Evolutionary conservation across 2,888 invertebrate species (phyloP), one percentile per base, ranked within the genome.

Genomic region (Agrotis segetum): DNA sequence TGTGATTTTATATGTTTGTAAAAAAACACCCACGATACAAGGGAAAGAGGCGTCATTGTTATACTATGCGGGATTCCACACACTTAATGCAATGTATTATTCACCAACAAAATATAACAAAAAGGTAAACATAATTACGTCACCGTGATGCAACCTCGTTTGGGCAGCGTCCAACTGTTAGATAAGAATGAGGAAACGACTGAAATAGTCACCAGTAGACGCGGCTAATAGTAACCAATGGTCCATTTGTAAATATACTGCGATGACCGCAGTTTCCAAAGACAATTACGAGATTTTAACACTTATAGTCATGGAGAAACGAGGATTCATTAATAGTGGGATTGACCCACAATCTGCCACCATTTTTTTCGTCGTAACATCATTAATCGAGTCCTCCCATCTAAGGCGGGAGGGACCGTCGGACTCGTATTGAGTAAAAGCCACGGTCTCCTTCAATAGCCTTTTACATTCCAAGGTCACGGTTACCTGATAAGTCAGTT

Each of bases 151-250:
- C 74, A 77, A 75, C 82, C 80, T 76, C 81, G 65, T 77, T 86
- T 91, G 91, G 89, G 83, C 67, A 24, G 24, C 65, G 52, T 88
- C 91, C 90, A 90, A 84, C 60, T 65, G 53, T 70, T 67, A 79
- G 82, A 88, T 84, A 88, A 88, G 89, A 88, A 92, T 89, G 91
- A 91, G 92, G 92, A 92, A 91, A 88, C 70, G 84, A 84, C 87
- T 70, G 83, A 73, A 73, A 89, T 84, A 62, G 79, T 81, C 60
- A 60, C 61, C 63, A 65, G 81, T 67, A 47, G 61, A 65, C 67
- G 59, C 34, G 46, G 67, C 49, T 65, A 63, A 71, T 76, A 40
- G 59, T 61, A 49, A 71, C 64, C 63, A 47, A 46, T 67, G 68
- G 46, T 58, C 67, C 78, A 64, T 83, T 78, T 85, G 79, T 77